A percentile compares a stretch with the other conserved stretches of the same genome.
Conservation (phyloP, 1,140 invertebrate species). For the Maconellicoccus hirsutus region DNA sequence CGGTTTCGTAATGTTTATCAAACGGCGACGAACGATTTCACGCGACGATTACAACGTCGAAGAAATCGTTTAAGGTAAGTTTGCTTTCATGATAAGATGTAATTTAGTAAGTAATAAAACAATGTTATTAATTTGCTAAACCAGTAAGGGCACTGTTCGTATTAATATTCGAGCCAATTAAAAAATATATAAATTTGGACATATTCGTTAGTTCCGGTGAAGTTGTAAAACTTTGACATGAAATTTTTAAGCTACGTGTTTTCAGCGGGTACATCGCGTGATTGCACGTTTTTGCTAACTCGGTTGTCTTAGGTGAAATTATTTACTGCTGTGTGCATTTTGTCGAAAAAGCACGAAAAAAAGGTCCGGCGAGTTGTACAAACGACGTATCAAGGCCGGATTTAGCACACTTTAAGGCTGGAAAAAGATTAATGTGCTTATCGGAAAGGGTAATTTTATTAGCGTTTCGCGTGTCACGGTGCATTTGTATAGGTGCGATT, state of each 20-base stretch:
- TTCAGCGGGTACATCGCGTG: background rate
- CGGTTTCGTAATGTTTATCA: background rate
- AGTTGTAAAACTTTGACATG: constrained; percentile 4
- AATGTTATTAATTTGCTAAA: background rate
- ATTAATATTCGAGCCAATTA: background rate
- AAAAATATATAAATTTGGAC: background rate
- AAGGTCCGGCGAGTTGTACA: background rate
- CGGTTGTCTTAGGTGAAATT: background rate
- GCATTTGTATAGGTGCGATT: background rate
- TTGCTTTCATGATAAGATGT: background rate
- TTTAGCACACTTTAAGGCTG: too few species aligned
- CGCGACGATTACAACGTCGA: background rate
- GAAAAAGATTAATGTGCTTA: background rate
- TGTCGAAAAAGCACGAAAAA: background rate
- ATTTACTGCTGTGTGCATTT: background rate
- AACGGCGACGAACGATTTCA: background rate
- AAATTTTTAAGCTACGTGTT: background rate
- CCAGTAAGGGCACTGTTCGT: too few species aligned
- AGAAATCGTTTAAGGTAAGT: background rate
- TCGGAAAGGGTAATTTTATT: background rate
- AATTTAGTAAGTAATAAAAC: background rate
- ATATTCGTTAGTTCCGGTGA: background rate
- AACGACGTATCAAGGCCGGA: too few species aligned
- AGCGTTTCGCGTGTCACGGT: background rate
- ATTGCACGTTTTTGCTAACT: background rate